Conservation (phyloP, 2,797 vertebrate species). For the Numenius phaeopus region DNA sequence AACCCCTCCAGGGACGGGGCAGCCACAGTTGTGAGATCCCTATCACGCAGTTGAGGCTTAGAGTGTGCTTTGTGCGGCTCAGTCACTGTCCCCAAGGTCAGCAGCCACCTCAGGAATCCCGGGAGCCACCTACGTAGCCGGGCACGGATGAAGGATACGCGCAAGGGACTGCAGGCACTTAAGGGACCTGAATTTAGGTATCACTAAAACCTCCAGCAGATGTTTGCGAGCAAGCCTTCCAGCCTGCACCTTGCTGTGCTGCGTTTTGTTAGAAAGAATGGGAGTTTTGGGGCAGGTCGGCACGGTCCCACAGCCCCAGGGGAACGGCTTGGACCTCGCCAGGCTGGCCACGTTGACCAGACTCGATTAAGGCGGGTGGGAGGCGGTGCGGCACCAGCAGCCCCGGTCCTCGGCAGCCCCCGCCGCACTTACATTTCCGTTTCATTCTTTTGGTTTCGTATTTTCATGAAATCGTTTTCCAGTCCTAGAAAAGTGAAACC, state of each 20-base stretch:
- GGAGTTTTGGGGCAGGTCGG: background rate
- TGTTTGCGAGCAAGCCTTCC: background rate
- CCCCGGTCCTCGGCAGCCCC: background rate
- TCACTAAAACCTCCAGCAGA: background rate
- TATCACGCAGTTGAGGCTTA: background rate
- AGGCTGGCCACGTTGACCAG: background rate
- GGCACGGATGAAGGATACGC: fast-evolving
- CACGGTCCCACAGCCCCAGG: background rate
- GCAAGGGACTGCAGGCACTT: background rate
- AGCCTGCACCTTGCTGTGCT: background rate
- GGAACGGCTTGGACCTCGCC: background rate
- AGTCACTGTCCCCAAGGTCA: background rate
- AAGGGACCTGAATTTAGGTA: background rate
- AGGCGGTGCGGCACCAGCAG: background rate
- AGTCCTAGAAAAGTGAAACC: conserved; percentile 96
- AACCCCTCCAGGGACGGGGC: background rate
- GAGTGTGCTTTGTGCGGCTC: background rate
- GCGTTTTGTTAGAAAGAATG: background rate
- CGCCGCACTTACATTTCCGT: conserved; percentile 89
- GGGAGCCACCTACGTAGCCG: background rate
- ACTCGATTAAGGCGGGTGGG: background rate
- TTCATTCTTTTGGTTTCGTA: conserved; percentile 90
- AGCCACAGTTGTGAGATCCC: background rate
- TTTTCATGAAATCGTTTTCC: conserved; percentile 89
- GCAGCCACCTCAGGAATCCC: fast-evolving